These are phyloP conservation scores for human DNA, from an alignment of 2,113 vertebrate genomes.

Conservation along the genomic window DNA sequence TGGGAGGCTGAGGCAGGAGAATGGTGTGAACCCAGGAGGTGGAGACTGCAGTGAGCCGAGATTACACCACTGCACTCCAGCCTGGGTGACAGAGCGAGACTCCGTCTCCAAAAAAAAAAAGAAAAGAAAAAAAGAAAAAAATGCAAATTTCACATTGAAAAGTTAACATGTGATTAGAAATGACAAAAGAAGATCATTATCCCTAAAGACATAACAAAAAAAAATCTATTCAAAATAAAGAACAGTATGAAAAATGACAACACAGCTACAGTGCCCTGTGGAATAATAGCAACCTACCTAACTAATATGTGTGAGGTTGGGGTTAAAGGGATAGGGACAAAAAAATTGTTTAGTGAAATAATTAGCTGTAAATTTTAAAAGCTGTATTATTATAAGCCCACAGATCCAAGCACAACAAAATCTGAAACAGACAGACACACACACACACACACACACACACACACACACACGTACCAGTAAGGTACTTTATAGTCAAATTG, in stretches of 20 bases:
- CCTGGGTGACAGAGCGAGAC: too few species aligned
- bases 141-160: background rate
- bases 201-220: background rate
- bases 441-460: background rate
- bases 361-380: background rate
- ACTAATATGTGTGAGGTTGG: background rate
- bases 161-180: background rate
- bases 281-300: background rate
- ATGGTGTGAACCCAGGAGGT: too few species aligned
- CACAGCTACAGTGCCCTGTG: background rate
- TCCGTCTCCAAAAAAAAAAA: too few species aligned
- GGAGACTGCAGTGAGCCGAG: too few species aligned
- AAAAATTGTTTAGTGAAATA: background rate
- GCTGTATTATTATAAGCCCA: background rate
- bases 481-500: background rate
- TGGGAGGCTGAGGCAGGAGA: too few species aligned
- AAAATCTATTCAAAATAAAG: background rate
- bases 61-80: too few species aligned
- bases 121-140: too few species aligned
- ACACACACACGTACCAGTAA: background rate
- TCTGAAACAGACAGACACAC: too few species aligned
- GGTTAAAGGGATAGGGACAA: background rate
- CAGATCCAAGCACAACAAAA: background rate
- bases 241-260: background rate
- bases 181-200: background rate